Base-by-base conservation (phyloP, 2,888 invertebrate species). In the Listrodromus nycthemerus region DNA sequence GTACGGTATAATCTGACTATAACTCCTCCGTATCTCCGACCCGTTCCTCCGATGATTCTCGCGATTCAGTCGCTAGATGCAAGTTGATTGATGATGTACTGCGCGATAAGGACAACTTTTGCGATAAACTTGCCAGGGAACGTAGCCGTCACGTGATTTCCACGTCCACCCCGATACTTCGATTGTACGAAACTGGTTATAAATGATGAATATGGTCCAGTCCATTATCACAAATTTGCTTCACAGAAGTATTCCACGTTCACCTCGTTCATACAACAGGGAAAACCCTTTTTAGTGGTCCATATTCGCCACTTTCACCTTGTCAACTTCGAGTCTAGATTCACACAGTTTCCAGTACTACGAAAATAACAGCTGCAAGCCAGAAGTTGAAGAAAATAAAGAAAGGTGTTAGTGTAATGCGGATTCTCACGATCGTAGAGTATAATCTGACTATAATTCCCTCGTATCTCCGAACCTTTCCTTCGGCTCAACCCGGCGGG, bases 361-460 rank as follows among this genome's bases (percentile, higher is more conserved):
- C 13, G 55, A 10, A 21, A 55, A 55, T 55, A 55, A 55, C 24
- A 55, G 21, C 55, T 55, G 55, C 55, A 1, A 55, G 55, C 4
- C 24, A 21, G 24, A 4, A 5, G 48, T 55, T 33, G 45, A 66
- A 50, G 50, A 69, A 74, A 69, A 50, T 13, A 41, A 45, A 37
- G 16, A 74, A 21, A 30, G 10, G 45, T 10, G 10, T 66, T 33
- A 13, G 55, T 80, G 24, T 30, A 74, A 48, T 24, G 24, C 10
- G 71, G 61, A 27, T 50, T 63, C 55, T 41, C 69, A 65, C 63
- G 30, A 45, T 70, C 37, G 55, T 41, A 21, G 63, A 30, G 21
- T 58, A 41, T 63, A 76, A 55, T 70, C 70, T 24, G 52, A 67
- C 58, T 70, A 41, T 37, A 45, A 58, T 65, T 75, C 45, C 41